These are phyloP conservation scores for Rhimphoctona megacephalus DNA, from an alignment of 2,888 invertebrate genomes.

Conservation along the genomic window DNA sequence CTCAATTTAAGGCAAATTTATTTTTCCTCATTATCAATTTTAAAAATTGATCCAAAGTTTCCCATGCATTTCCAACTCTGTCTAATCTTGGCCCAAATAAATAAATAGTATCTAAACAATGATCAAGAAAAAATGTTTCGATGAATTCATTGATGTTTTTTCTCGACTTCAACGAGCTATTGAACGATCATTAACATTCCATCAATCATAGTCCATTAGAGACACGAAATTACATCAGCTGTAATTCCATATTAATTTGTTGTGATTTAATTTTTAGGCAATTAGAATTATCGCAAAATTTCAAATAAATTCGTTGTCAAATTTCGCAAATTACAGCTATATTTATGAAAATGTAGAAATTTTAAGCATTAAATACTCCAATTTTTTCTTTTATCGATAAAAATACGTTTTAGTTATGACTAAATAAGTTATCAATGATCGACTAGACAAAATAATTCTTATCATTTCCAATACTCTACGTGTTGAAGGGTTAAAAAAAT, in stretches of 20 bases:
- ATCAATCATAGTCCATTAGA: background rate
- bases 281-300: background rate
- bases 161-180: background rate
- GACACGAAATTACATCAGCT: background rate
- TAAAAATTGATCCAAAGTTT: background rate
- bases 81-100: background rate
- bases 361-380: background rate
- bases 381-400: background rate
- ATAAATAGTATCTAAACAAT: background rate
- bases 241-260: background rate
- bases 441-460: background rate
- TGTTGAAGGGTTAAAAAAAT: background rate
- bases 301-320: background rate
- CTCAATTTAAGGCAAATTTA: background rate
- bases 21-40: background rate
- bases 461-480: background rate
- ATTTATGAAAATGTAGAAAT: background rate
- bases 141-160: background rate
- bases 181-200: background rate
- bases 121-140: background rate
- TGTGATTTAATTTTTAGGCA: background rate
- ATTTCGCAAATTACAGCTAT: background rate
- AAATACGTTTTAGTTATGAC: background rate
- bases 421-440: background rate
- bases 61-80: background rate